Evolutionary conservation across 2,888 invertebrate genomes (phyloP).

Genomic region (Xylota segnis): DNA sequence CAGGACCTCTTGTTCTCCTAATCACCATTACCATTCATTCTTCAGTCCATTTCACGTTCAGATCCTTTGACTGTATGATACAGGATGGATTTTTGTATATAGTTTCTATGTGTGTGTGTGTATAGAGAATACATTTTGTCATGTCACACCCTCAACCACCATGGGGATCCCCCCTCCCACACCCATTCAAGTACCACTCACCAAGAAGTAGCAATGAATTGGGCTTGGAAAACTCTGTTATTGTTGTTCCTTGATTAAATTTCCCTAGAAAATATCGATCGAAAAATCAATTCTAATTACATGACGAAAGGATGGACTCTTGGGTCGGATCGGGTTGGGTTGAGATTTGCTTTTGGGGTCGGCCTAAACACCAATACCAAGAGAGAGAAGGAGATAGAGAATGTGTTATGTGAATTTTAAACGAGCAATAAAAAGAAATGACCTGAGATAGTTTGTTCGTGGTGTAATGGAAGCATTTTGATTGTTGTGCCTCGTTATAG

Average conservation of each 20-base stretch:
- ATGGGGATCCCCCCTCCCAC: not conserved
- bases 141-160: conserved; percentile 43
- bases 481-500: conserved; percentile 53
- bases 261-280: conserved; percentile 83
- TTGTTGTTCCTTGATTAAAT: conserved; percentile 78
- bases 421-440: conserved; percentile 23
- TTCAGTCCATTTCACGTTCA: conserved; percentile 36
- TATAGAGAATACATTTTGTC: conserved; percentile 6
- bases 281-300: conserved; percentile 82
- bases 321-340: conserved; percentile 8
- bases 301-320: conserved; percentile 60
- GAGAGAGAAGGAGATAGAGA: too few species aligned
- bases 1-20: conserved; percentile 51
- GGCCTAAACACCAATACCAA: too few species aligned
- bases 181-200: too few species aligned
- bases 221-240: conserved; percentile 52
- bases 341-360: conserved; percentile 4
- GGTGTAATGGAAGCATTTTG: conserved; percentile 59
- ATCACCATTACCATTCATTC: conserved; percentile 53
- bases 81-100: not conserved
- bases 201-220: conserved; percentile 32
- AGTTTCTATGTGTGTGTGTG: conserved; percentile 22
- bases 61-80: conserved; percentile 17
- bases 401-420: conserved; percentile 65
- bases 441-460: not conserved